Percentiles rank a stretch among this genome's conserved stretches.
Conservation (phyloP, 2,797 vertebrate species). For the Spea hammondii region DNA sequence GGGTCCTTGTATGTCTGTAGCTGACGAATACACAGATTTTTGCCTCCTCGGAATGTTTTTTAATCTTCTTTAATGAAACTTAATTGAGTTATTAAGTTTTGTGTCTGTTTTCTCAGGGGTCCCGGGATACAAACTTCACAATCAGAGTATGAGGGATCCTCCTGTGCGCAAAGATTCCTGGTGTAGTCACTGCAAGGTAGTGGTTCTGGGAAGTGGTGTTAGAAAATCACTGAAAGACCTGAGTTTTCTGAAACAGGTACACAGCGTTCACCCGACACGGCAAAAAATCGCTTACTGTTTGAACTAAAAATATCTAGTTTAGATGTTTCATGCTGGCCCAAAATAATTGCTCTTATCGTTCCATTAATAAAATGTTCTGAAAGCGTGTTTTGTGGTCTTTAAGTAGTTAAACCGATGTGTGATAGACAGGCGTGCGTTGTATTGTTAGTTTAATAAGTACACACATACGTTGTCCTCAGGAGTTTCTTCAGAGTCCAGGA, state of each 20-base stretch:
- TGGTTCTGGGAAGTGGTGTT: slow-evolving; percentile 91
- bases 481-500: slow-evolving; percentile 67
- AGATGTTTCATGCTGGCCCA: no score
- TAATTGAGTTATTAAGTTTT: background rate
- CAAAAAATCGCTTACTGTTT: no score
- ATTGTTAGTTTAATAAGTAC: slow-evolving; percentile 14
- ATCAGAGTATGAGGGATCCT: slow-evolving; percentile 66
- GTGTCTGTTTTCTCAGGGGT: slow-evolving; percentile 63
- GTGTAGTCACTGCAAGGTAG: slow-evolving; percentile 96
- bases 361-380: no score
- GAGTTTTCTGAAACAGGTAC: slow-evolving; percentile 75
- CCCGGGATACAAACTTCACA: slow-evolving; percentile 69
- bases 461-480: slow-evolving; percentile 62
- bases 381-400: no score
- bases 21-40: no score
- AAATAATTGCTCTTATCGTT: no score
- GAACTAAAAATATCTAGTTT: no score
- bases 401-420: no score
- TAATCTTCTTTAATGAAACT: no score
- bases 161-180: slow-evolving; percentile 82
- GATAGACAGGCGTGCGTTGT: no score
- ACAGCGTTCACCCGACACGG: background rate
- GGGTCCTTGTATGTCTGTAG: no score
- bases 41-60: no score
- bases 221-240: slow-evolving; percentile 84